Evolutionary conservation across 2,888 invertebrate genomes (phyloP), one percentile per base, ranked within the genome.

Genomic region (Drepana falcataria): DNA sequence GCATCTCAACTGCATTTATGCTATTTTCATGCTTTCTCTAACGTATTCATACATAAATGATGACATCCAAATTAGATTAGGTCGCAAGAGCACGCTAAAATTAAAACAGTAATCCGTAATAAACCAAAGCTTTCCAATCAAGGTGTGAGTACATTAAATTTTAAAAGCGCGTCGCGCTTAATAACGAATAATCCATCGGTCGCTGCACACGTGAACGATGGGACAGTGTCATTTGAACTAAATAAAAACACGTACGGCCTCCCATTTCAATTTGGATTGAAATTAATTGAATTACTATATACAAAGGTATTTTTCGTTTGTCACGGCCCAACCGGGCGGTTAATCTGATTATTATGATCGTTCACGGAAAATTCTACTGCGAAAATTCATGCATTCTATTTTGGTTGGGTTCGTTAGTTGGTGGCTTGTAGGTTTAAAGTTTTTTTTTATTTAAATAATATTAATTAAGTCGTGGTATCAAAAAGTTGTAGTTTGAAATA

Each of bases 261-360:
- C 67, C 68, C 65, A 67, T 60, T 74, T 67, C 75, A 73, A 81
- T 80, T 80, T 70, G 76, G 69, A 76, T 81, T 67, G 70, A 77
- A 75, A 78, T 81, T 82, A 81, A 87, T 85, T 81, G 75, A 79
- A 83, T 84, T 76, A 81, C 69, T 71, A 69, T 74, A 74, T 70
- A 79, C 81, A 82, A 81, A 82, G 78, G 74, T 73, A 78, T 79
- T 81, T 80, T 77, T 74, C 73, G 71, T 61, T 75, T 69, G 75
- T 77, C 79, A 66, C 68, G 67, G 69, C 61, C 59, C 72, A 68
- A 57, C 65, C 63, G 72, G 63, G 58, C 64, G 55, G 59, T 64
- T 80, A 78, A 87, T 84, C 75, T 71, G 81, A 83, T 87, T 85
- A 85, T 75, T 70, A 73, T 76, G 73, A 81, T 78, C 79, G 73